Base-by-base conservation (phyloP, 2,113 vertebrate species). In the Solea solea region DNA sequence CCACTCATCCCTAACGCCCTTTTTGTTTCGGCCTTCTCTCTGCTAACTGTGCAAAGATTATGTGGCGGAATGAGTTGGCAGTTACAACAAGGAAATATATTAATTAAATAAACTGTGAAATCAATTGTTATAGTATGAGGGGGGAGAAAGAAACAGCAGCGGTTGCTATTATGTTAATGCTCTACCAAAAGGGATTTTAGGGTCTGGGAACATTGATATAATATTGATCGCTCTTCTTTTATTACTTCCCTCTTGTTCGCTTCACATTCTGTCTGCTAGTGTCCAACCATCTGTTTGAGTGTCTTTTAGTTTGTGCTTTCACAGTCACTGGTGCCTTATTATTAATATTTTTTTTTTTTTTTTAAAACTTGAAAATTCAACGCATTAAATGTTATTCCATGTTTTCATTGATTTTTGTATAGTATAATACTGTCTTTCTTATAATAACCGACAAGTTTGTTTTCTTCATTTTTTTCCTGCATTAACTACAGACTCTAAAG, bases 91-190 rank as follows among this genome's bases (percentile, higher is more conserved):
- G 49, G 14, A 76, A 83, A 79, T 74, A 46, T 55, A 78, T 69
- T 67, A 58, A 80, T 85, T 75, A 81, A 72, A 14, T 77, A 56
- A 79, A 50, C 59, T 83, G 74, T 77, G 69, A 80, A 74, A 89
- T 89, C 69, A 79, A 85, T 79, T 74, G 69, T 81, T 85, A 56
- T 48, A 60, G 65, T 10, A 12, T 14, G 59, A 61, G 21, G 51
- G 76, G 60, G n/a, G n/a, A n/a, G n/a, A n/a, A n/a, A n/a, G n/a
- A 76, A 76, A 50, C 25, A 70, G 34, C 42, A 63, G 53, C 21
- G 53, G 50, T 39, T 21, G 27, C 55, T 81, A 59, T 78, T 78
- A 77, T 81, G 63, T 72, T 80, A 72, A 86, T 76, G 65, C 62
- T 8, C 44, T 72, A 61, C 77, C 68, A 68, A 73, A 76, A 54